A percentile compares a stretch with the other conserved stretches of the same genome.
Evolutionary conservation across 1,140 invertebrate genomes (phyloP).

Genomic region (Lordiphosa clarofinis): DNA sequence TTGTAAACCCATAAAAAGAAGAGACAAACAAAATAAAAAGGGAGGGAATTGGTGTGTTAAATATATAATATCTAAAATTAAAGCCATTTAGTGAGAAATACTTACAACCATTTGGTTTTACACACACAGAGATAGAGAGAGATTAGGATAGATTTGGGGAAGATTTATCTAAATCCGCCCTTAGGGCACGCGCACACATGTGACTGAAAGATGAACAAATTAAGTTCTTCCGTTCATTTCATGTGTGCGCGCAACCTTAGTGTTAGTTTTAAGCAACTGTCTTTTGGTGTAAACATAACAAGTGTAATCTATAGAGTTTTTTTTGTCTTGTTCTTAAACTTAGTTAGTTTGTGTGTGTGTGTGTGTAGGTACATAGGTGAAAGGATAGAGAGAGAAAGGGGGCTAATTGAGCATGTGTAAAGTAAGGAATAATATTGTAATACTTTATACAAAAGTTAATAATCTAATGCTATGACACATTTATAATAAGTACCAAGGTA

Average conservation of each 20-base stretch:
- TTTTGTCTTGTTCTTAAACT: constrained; percentile 52
- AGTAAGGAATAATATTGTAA: constrained; percentile 36
- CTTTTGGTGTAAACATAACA: constrained; percentile 56
- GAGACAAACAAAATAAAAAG: constrained; percentile 10
- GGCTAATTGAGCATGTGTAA: background rate
- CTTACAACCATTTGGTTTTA: constrained; percentile 62
- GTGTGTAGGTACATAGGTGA: constrained; percentile 57
- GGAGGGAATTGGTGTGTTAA: constrained; percentile 1
- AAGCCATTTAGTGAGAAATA: constrained; percentile 57
- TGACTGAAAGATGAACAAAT: too few relatives aligned
- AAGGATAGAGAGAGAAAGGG: constrained; percentile 25
- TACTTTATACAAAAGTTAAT: constrained; percentile 37
- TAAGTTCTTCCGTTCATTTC: too few relatives aligned
- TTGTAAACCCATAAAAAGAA: constrained; percentile 29
- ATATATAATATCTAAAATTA: constrained; percentile 33
- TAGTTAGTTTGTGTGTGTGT: constrained; percentile 11
- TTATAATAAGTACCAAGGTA: constrained; percentile 25
- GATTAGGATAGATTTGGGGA: constrained; percentile 15
- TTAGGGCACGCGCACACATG: too few relatives aligned
- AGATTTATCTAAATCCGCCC: too few relatives aligned
- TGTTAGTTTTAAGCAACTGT: too few relatives aligned
- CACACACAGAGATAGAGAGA: constrained; percentile 19
- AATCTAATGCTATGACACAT: constrained; percentile 44
- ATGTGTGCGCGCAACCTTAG: too few relatives aligned
- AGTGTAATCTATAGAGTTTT: constrained; percentile 53